Conservation (phyloP, 2,797 vertebrate genomes). For the Pipistrellus nathusii region DNA sequence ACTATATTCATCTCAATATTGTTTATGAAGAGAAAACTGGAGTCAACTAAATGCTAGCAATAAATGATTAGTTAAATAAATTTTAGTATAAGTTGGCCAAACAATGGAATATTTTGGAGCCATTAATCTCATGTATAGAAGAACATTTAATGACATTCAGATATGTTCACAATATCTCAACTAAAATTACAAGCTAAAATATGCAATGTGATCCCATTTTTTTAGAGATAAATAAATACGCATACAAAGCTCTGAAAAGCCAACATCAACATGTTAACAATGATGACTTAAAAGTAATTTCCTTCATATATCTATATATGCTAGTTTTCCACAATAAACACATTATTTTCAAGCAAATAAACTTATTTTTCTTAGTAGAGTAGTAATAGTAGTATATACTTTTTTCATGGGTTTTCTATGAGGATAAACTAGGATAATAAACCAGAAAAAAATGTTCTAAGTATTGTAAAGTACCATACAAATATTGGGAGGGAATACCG, state of each 20-base stretch:
- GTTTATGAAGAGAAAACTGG: conserved; percentile 2
- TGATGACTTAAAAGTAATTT: not conserved
- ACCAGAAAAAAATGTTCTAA: not conserved
- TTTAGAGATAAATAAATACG: conserved; percentile 31
- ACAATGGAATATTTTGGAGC: not conserved
- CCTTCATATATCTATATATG: not conserved
- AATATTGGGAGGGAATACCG: too few species aligned
- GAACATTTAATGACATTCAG: conserved; percentile 13
- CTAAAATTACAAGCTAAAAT: conserved; percentile 49
- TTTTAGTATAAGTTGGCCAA: not conserved
- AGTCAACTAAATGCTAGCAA: conserved; percentile 27
- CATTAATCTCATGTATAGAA: not conserved
- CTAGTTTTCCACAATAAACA: not conserved
- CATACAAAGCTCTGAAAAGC: not conserved
- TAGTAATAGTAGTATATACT: not conserved
- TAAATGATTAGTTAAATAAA: conserved; percentile 17
- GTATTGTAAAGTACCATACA: not conserved
- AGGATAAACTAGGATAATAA: not conserved
- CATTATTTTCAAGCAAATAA: conserved; percentile 4
- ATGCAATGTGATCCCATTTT: not conserved
- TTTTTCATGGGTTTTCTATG: not conserved
- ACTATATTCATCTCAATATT: not conserved
- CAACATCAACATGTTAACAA: not conserved
- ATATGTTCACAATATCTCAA: not conserved
- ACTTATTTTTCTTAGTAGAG: not conserved